Evolutionary conservation across 2,113 vertebrate species (phyloP).

Genomic region (Larimichthys polyactis): DNA sequence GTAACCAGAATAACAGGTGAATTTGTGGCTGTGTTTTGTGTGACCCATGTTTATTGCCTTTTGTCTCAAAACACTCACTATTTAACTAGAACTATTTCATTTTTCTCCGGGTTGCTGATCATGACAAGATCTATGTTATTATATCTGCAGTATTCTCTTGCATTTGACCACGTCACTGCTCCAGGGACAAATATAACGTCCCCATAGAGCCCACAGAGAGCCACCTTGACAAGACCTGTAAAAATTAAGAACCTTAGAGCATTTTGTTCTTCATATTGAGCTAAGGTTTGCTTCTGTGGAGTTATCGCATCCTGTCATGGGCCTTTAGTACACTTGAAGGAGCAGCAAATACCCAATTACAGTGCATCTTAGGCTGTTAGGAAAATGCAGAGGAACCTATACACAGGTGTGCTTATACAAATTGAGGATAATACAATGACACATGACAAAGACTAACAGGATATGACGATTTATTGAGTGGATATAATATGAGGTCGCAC

Average conservation of each 20-base stretch:
- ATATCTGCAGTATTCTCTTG: slow-evolving; percentile 42
- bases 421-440: background rate
- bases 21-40: slow-evolving; percentile 29
- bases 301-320: background rate
- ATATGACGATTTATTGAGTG: too few species aligned
- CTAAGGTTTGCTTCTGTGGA: background rate
- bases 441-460: too few species aligned
- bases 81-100: background rate
- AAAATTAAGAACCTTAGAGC: slow-evolving; percentile 14
- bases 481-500: too few species aligned
- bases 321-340: background rate
- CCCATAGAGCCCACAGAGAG: slow-evolving; percentile 22
- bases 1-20: slow-evolving; percentile 31
- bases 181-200: accelerated
- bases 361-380: background rate
- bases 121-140: slow-evolving; percentile 10
- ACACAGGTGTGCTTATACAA: background rate
- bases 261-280: slow-evolving; percentile 1
- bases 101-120: slow-evolving; percentile 4
- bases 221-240: slow-evolving; percentile 7
- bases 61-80: background rate
- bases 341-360: slow-evolving; percentile 19
- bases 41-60: background rate
- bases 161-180: slow-evolving; percentile 10
- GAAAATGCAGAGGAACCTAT: slow-evolving; percentile 30